Conservation (phyloP, 35 echinoderm and acorn worm genomes). For the Heliocidaris tuberculata region DNA sequence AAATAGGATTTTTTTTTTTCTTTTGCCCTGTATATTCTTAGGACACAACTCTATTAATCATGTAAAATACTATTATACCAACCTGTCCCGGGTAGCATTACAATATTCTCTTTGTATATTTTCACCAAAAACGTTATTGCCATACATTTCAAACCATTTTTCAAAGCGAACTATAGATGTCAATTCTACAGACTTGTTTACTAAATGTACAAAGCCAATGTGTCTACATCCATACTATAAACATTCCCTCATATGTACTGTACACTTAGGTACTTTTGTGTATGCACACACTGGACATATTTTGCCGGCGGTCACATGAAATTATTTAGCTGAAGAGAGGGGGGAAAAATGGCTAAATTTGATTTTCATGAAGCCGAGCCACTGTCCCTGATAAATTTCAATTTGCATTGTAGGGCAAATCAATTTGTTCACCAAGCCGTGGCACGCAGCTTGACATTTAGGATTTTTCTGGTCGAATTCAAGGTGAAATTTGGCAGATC, state of each 20-base stretch:
- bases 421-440: slow-evolving; percentile 8
- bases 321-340: neutral
- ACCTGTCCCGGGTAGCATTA: too few relatives aligned
- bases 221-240: neutral
- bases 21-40: too few relatives aligned
- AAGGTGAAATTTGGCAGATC: slow-evolving; percentile 30
- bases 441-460: slow-evolving; percentile 6
- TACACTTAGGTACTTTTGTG: neutral
- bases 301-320: neutral
- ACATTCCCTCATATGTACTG: neutral
- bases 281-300: neutral
- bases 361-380: slow-evolving; percentile 20
- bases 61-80: too few relatives aligned
- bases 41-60: too few relatives aligned
- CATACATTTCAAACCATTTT: neutral
- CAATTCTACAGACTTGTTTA: neutral
- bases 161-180: neutral
- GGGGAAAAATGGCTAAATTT: slow-evolving; percentile 18
- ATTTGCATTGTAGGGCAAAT: slow-evolving; percentile 38
- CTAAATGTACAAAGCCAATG: neutral
- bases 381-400: slow-evolving; percentile 37
- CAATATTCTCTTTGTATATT: neutral
- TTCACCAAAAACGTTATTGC: neutral
- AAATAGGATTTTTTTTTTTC: too few relatives aligned
- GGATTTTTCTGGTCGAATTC: slow-evolving; percentile 20